Percentiles rank a stretch among this genome's conserved stretches.
These are phyloP conservation scores for Scaptomyza caliginosa DNA, from an alignment of 2,888 invertebrate species.

Conservation along the genomic window DNA sequence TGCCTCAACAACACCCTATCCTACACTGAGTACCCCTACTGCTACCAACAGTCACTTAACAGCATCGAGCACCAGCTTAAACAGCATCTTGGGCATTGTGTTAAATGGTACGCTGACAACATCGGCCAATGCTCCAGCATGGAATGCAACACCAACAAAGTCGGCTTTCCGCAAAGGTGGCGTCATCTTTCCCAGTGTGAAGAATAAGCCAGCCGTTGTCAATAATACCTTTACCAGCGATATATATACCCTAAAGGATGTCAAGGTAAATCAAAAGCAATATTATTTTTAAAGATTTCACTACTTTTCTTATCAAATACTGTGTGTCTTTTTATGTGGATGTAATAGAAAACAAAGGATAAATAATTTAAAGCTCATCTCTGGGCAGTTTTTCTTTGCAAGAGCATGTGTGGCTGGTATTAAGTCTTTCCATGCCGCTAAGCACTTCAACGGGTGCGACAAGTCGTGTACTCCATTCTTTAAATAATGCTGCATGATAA, in stretches of 20 bases:
- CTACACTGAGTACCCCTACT: conserved; percentile 21
- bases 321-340: not conserved
- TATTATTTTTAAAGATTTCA: not conserved
- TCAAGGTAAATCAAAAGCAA: conserved; percentile 87
- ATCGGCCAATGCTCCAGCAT: conserved; percentile 35
- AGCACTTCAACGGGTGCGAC: conserved; percentile 85
- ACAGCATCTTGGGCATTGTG: conserved; percentile 34
- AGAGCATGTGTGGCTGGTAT: conserved; percentile 82
- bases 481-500: conserved; percentile 91
- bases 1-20: conserved; percentile 11
- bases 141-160: conserved; percentile 79
- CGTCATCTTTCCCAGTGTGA: conserved; percentile 95
- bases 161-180: conserved; percentile 89
- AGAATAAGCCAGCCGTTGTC: conserved; percentile 94
- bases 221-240: conserved; percentile 93
- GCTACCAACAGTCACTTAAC: conserved; percentile 21
- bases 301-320: conserved; percentile 1
- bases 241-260: conserved; percentile 90
- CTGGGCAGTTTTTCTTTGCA: conserved; percentile 70
- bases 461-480: conserved; percentile 90
- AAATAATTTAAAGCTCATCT: conserved; percentile 77
- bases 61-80: conserved; percentile 49
- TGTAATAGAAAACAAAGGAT: not conserved
- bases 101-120: conserved; percentile 32
- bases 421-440: conserved; percentile 88